Evolutionary conservation across 1,140 invertebrate species (phyloP).

Genomic region (Brevipalpus yothersi): DNA sequence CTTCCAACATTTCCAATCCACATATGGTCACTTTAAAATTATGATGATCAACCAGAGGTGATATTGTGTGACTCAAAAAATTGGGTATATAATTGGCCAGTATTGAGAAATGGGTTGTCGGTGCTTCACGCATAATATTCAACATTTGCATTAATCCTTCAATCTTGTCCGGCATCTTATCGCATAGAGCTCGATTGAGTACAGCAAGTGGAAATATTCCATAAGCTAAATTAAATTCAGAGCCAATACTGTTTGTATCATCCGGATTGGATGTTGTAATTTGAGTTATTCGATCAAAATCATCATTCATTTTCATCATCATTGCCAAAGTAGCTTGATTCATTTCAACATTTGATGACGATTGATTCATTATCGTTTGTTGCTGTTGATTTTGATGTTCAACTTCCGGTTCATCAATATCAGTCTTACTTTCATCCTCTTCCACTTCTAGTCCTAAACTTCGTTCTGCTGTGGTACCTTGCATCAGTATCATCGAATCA

Average conservation of each 20-base stretch:
- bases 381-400: not conserved
- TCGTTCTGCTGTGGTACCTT: not conserved
- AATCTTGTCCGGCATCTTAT: not conserved
- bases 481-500: not conserved
- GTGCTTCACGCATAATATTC: slow-evolving; percentile 1
- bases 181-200: not conserved
- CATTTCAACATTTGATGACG: not conserved
- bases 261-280: no score
- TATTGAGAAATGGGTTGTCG: slow-evolving; percentile 20
- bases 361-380: not conserved
- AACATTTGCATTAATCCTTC: slow-evolving; percentile 4
- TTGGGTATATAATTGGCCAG: slow-evolving; percentile 33
- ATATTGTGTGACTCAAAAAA: slow-evolving; percentile 30
- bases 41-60: slow-evolving; percentile 26
- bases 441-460: not conserved
- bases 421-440: not conserved
- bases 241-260: not conserved
- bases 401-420: not conserved
- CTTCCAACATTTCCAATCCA: slow-evolving; percentile 27
- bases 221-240: not conserved
- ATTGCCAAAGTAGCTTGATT: no score
- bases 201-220: slow-evolving; percentile 6
- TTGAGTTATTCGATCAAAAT: not conserved
- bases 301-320: not conserved
- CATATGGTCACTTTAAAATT: slow-evolving; percentile 32